A percentile compares a stretch with the other conserved stretches of the same genome.
phyloP scores from a whole-genome alignment of 1,140 invertebrate species.

The Drosophila littoralis region DNA sequence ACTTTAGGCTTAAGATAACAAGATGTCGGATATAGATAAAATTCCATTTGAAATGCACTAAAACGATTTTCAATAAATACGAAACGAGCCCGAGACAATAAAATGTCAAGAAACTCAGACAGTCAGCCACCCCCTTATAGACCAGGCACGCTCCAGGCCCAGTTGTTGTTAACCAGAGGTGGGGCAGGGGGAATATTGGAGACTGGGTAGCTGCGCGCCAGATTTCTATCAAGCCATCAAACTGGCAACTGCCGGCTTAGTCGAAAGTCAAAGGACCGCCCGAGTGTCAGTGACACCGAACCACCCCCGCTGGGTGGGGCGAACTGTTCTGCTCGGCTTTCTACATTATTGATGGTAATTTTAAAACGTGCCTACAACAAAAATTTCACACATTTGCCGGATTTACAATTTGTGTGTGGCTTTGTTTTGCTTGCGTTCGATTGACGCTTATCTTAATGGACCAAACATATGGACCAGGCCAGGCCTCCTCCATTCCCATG shows the following conservation, averaged over 20 bases:
- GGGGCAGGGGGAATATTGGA: neutral
- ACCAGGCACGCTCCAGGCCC: slow-evolving; percentile 1
- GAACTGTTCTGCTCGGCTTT: slow-evolving; percentile 16
- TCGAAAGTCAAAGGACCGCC: slow-evolving; percentile 64
- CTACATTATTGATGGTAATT: slow-evolving; percentile 81
- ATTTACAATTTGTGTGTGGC: slow-evolving; percentile 72
- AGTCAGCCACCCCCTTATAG: slow-evolving; percentile 36
- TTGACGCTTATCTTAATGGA: slow-evolving; percentile 83
- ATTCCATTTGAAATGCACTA: slow-evolving; percentile 29
- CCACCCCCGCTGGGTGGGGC: slow-evolving; percentile 32
- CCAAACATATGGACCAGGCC: slow-evolving; percentile 71
- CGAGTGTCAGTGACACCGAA: slow-evolving; percentile 70
- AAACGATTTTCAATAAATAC: slow-evolving; percentile 79
- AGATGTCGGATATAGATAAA: neutral
- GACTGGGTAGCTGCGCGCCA: slow-evolving; percentile 15
- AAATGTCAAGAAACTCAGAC: slow-evolving; percentile 70
- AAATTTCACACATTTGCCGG: slow-evolving; percentile 80
- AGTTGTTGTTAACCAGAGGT: neutral
- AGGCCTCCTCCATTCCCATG: neutral
- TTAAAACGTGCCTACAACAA: slow-evolving; percentile 79
- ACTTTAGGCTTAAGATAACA: neutral
- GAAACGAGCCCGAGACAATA: slow-evolving; percentile 71
- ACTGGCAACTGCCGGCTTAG: slow-evolving; percentile 65
- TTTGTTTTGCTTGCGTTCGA: slow-evolving; percentile 69
- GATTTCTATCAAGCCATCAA: slow-evolving; percentile 82